Percentiles rank a stretch among this genome's conserved stretches.
These are phyloP conservation scores for Chaetoderma sp. DNA, from an alignment of 2,888 invertebrate species.

Conservation along the genomic window DNA sequence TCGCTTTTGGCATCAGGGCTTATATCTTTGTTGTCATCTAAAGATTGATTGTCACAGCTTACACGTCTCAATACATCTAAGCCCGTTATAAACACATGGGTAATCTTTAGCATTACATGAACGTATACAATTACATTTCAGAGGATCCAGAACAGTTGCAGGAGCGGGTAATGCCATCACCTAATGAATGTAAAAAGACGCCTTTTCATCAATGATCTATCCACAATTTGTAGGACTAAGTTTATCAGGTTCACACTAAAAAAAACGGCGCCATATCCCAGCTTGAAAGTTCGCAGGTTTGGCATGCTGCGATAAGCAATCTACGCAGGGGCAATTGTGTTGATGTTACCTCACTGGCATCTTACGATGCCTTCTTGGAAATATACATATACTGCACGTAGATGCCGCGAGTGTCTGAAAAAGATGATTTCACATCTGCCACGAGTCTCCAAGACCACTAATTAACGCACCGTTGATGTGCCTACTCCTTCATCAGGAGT, in stretches of 20 bases:
- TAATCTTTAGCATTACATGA: too few relatives aligned
- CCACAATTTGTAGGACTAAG: slow-evolving; percentile 20
- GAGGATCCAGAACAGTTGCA: neutral
- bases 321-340: slow-evolving; percentile 28
- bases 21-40: too few relatives aligned
- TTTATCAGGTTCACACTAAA: slow-evolving; percentile 7
- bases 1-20: too few relatives aligned
- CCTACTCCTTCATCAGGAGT: neutral
- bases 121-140: too few relatives aligned
- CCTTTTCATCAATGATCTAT: slow-evolving; percentile 5
- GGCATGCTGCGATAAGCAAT: slow-evolving; percentile 20
- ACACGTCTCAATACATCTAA: too few relatives aligned
- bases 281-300: slow-evolving; percentile 35
- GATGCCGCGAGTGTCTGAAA: slow-evolving; percentile 18
- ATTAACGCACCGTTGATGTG: neutral
- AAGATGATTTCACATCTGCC: slow-evolving; percentile 21
- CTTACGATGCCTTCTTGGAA: neutral
- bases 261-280: slow-evolving; percentile 26
- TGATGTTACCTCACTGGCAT: slow-evolving; percentile 27
- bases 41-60: too few relatives aligned
- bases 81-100: too few relatives aligned
- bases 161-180: slow-evolving; percentile 8
- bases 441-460: slow-evolving; percentile 18
- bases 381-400: slow-evolving; percentile 31
- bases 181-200: slow-evolving; percentile 9